Percentiles rank a stretch among this genome's conserved stretches.
phyloP scores from a whole-genome alignment of 2,113 vertebrate species.

The Pelecanus crispus region DNA sequence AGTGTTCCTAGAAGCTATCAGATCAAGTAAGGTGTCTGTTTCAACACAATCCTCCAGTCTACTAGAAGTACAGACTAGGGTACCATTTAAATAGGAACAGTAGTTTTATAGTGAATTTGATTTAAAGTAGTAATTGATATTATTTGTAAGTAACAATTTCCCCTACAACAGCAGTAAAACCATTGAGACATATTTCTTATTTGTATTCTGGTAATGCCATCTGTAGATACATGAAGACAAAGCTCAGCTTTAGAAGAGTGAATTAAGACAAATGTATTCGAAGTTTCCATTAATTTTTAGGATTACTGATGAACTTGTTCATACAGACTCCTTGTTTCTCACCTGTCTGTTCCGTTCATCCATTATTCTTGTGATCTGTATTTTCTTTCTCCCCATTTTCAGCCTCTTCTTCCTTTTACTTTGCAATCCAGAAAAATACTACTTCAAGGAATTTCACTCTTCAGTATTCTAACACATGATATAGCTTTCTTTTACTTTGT shows the following conservation, averaged over 20 bases:
- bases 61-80: neutral
- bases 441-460: slow-evolving; percentile 78
- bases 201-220: neutral
- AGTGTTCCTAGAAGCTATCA: neutral
- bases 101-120: neutral
- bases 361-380: slow-evolving; percentile 99
- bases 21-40: neutral
- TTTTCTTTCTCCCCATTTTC: slow-evolving; percentile 99
- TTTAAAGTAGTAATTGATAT: neutral
- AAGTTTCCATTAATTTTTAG: neutral
- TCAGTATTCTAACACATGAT: slow-evolving; percentile 89
- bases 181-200: neutral
- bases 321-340: slow-evolving; percentile 17
- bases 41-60: neutral
- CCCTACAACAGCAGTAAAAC: neutral
- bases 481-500: slow-evolving; percentile 68
- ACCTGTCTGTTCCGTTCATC: slow-evolving; percentile 99
- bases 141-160: neutral
- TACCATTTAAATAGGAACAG: neutral
- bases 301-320: neutral
- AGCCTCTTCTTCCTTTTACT: slow-evolving; percentile 73
- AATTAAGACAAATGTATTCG: neutral
- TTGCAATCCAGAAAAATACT: slow-evolving; percentile 82
- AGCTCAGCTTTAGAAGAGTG: neutral
- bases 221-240: neutral